phyloP scores from a whole-genome alignment of 2,797 vertebrate genomes.

The Characodon lateralis region DNA sequence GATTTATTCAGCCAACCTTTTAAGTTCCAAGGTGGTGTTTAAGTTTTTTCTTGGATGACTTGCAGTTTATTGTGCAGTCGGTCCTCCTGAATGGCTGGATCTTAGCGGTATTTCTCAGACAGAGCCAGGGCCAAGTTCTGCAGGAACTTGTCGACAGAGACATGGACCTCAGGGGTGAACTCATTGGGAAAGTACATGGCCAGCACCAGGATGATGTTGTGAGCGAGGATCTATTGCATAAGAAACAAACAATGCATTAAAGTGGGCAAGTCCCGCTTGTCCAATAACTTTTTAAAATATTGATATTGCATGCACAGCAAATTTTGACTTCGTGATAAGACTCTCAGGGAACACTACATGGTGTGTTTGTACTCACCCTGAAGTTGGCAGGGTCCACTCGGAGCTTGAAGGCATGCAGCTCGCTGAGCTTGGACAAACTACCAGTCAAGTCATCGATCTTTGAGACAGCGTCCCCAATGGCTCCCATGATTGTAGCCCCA shows the following conservation, averaged over 20 bases:
- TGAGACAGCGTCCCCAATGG: slow-evolving; percentile 64
- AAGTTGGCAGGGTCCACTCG: slow-evolving; percentile 82
- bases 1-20: slow-evolving; percentile 24
- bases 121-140: slow-evolving; percentile 67
- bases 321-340: neutral
- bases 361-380: slow-evolving; percentile 48
- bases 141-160: slow-evolving; percentile 88
- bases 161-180: slow-evolving; percentile 75
- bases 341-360: too few species aligned
- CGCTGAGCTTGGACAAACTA: slow-evolving; percentile 70
- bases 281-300: neutral
- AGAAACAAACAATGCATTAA: neutral
- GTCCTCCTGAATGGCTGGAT: neutral
- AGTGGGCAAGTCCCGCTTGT: neutral
- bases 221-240: slow-evolving; percentile 76
- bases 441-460: slow-evolving; percentile 70
- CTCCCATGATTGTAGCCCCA: slow-evolving; percentile 65
- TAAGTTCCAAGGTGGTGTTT: neutral
- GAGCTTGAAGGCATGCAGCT: slow-evolving; percentile 79
- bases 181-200: slow-evolving; percentile 58
- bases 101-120: slow-evolving; percentile 84
- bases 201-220: slow-evolving; percentile 80
- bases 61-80: neutral
- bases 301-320: neutral
- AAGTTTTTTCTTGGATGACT: neutral